Base-by-base conservation (phyloP, 2,888 invertebrate genomes). In the Antitype chi region DNA sequence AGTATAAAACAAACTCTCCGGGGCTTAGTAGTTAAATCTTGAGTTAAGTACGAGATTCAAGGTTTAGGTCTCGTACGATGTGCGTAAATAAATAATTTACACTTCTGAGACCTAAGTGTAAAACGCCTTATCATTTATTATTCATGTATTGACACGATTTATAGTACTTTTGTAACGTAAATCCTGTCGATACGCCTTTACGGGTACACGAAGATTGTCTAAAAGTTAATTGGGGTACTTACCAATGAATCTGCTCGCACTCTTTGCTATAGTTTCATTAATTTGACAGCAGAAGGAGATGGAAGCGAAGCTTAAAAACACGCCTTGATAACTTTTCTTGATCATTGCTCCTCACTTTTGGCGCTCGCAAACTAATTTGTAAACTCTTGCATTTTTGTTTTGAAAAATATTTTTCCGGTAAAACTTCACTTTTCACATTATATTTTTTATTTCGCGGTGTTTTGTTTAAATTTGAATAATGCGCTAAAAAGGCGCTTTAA, bases 201-300 rank as follows among this genome's bases (percentile, higher is more conserved):
- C 43, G 59, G 71, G 20, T 62, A 62, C 25, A 55, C 52, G 55
- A 76, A 80, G 78, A 74, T 43, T 55, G 47, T n/a, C 69, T 63
- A 69, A 72, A 82, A 78, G 49, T 74, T 70, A 52, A 70, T 64
- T 71, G 49, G 60, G 32, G 49, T 77, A 91, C 95, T 95, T 82
- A 96, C 96, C 96, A 82, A 96, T 96, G 89, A 94, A 96, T 87
- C 96, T 92, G 89, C 96, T 96, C 49, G 96, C 96, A 85, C 96
- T 96, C 84, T 96, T 96, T 25, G 96, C 96, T 92, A 96, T 93
- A 89, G 96, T 96, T 92, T 96, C 96, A 78, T 94, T 95, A 32
- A 96, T 93, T 87, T 96, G 96, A 90, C 96, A 96, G 92, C 96
- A 96, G 89, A 96, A 95, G 85, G 96, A 96, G 84, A 96, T 95